Percentiles rank a stretch among this genome's conserved stretches.
Evolutionary conservation across 2,113 vertebrate genomes (phyloP).

Genomic region (Ivindomyrus marchei): DNA sequence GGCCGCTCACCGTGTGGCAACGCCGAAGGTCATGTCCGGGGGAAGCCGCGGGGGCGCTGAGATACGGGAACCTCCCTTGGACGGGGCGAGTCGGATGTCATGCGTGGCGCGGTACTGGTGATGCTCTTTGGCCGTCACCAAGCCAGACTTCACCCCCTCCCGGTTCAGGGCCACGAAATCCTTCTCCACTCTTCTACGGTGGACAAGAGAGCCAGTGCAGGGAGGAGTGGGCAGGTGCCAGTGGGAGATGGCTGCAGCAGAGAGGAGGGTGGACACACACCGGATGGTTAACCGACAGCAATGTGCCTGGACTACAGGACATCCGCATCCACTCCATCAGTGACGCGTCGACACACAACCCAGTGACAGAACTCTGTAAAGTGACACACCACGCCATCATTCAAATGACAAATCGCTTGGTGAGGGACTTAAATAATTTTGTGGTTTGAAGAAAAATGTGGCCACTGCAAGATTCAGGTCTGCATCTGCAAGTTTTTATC

Average conservation of each 20-base stretch:
- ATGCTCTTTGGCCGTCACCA: conserved; percentile 62
- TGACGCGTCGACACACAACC: not conserved
- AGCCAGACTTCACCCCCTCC: conserved; percentile 61
- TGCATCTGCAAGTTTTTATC: conserved; percentile 18
- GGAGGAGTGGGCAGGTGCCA: conserved; percentile 70
- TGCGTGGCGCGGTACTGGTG: conserved; percentile 62
- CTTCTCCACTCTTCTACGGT: conserved; percentile 30
- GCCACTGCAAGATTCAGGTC: conserved; percentile 10
- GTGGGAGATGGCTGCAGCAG: conserved; percentile 62
- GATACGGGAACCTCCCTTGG: conserved; percentile 20
- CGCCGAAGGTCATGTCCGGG: conserved; percentile 57
- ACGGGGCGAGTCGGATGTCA: conserved; percentile 32
- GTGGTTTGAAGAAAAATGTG: not conserved
- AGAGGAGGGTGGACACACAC: not conserved
- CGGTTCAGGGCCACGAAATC: conserved; percentile 72
- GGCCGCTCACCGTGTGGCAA: conserved; percentile 57
- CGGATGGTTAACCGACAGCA: no score
- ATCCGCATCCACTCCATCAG: not conserved
- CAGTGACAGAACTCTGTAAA: not conserved
- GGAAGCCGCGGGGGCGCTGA: conserved; percentile 21
- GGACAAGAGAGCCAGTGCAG: conserved; percentile 48
- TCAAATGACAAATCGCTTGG: not conserved
- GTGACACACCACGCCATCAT: not conserved
- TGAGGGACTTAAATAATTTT: not conserved
- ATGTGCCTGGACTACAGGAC: not conserved